Evolutionary conservation across 2,888 invertebrate species (phyloP), one percentile per base, ranked within the genome.

Genomic region (Melieria picta): DNA sequence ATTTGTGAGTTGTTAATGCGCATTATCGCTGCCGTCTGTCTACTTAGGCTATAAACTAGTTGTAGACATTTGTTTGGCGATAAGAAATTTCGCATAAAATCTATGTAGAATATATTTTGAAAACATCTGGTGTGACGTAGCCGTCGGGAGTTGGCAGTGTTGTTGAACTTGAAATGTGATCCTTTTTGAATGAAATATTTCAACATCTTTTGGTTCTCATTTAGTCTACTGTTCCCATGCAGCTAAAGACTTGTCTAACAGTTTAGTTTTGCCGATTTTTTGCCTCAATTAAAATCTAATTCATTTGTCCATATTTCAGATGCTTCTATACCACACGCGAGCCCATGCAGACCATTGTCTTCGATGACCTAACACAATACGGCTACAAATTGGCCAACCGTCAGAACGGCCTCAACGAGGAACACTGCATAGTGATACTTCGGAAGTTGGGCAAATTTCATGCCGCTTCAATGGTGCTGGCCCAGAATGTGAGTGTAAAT

Each of bases 331-430:
- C 86, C 0, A 80, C 81, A 7, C 79, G 81, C 30, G 80, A 80
- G 42, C 86, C 86, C 45, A 81, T 84, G 52, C 83, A 83, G 66
- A 86, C 85, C 9, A 85, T 86, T 9, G 84, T 86, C 46, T 85
- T 86, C 65, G 84, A 86, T 72, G 87, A 87, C 72, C 83, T 91
- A 56, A 87, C 88, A n/a, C 86, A 87, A 64, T 81, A 87, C 65
- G 90, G 90, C 48, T 90, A 88, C 77, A 86, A 88, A 73, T 87
- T 90, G 86, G 88, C 88, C 42, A 87, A 88, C 75, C 86, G 90
- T 58, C 87, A 88, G 74, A 79, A 80, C 69, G 90, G 90, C n/a
- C 85, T 90, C 46, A 89, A 91, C 80, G 84, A 89, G 78, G 83
- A 85, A 11, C 90, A 90, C 79, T 87, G 87, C 72, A 79, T 87